Conservation (phyloP, 2,797 vertebrate genomes). For the Carapus acus region DNA sequence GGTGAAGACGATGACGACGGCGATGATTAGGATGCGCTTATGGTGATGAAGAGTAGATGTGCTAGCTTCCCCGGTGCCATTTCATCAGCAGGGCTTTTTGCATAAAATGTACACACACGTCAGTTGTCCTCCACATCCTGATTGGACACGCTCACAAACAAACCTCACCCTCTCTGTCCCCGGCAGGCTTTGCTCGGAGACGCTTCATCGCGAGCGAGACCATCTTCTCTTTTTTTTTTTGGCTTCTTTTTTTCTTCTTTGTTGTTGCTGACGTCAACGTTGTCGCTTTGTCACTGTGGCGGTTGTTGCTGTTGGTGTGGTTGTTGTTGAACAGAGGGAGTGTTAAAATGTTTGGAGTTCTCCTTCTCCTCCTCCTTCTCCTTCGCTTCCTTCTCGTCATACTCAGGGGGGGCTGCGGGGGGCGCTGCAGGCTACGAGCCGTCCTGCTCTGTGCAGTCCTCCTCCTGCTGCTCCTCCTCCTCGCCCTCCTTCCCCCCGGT, state of each 20-base stretch:
- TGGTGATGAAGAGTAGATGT: constrained; percentile 66
- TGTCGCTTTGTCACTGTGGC: constrained; percentile 26
- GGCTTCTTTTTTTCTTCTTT: constrained; percentile 52
- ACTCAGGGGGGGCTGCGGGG: constrained; percentile 47
- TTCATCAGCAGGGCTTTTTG: constrained; percentile 78
- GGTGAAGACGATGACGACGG: constrained; percentile 54
- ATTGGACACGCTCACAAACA: constrained; percentile 62
- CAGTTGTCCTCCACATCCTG: constrained; percentile 72
- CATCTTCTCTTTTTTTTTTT: constrained; percentile 26
- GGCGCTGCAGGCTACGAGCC: constrained; percentile 72
- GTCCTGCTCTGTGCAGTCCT: constrained; percentile 84
- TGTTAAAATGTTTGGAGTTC: constrained; percentile 76
- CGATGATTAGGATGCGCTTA: constrained; percentile 48
- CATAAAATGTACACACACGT: constrained; percentile 81
- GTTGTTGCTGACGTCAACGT: constrained; percentile 23
- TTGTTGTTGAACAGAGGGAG: constrained; percentile 65
- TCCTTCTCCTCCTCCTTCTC: constrained; percentile 37
- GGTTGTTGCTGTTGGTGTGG: constrained; percentile 22
- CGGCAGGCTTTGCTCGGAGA: constrained; percentile 47
- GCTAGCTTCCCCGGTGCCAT: constrained; percentile 70
- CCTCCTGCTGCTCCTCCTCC: constrained; percentile 39
- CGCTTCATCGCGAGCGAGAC: constrained; percentile 62
- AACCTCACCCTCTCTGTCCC: constrained; percentile 21
- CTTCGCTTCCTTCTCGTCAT: constrained; percentile 24
- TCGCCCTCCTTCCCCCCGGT: constrained; percentile 77